Base-by-base conservation (phyloP, 92 coral and sea anemone species). In the Siderastrea radians region DNA sequence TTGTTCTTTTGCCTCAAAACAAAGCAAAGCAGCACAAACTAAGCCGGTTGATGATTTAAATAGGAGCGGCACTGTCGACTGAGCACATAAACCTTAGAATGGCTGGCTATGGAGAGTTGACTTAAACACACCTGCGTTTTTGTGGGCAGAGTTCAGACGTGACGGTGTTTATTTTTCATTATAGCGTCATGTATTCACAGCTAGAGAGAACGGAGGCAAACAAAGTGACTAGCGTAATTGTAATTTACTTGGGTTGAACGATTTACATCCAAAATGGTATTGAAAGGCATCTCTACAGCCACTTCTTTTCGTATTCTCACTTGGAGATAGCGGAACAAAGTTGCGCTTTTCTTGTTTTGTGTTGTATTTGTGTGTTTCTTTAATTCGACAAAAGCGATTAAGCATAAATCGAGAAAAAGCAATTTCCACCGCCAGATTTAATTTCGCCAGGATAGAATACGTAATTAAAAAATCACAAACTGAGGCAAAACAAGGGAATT, bases 151-250 rank as follows among this genome's bases (percentile, higher is more conserved):
- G 45, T 0, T 17, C 45, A 10, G 6, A 47, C 48, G 49, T 48
- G 55, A 44, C 65, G 54, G 4, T 75, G 80, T 19, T 62, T 79
- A 63, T 63, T 63, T 78, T 78, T 78, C 72, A 78, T 78, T 61
- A 78, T 2, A n/a, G 6, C 48, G 46, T 3, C 83, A 19, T 78
- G 58, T 48, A 62, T 78, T 72, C 48, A 11, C 49, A 5, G 12
- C 72, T 43, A 61, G 43, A 62, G 6, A 17, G 47, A 62, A 75
- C n/a, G 4, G 26, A 55, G 11, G 48, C 52, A 54, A 79, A 50
- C 58, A 8, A 62, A 63, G 68, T 79, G 50, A 17, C 8, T 11
- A 8, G 45, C 38, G 50, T 26, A 63, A 57, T 62, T 67, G 58
- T 50, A 79, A 26, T 79, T 78, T 12, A 63, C 47, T 79, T 79